phyloP scores from a whole-genome alignment of 2,888 invertebrate genomes.

The Norana najaformis region DNA sequence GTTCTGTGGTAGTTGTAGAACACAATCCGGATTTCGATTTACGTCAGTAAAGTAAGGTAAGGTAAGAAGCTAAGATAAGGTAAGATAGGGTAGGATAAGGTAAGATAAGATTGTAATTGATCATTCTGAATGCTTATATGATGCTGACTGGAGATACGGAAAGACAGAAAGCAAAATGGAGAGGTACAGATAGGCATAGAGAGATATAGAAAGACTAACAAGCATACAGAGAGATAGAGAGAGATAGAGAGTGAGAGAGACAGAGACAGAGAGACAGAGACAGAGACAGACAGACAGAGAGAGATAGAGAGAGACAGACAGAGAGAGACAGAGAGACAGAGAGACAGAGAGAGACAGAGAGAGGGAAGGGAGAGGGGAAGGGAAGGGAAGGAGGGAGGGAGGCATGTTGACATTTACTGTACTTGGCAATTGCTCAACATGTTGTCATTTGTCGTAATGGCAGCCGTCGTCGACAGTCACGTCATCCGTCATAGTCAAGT shows the following conservation, averaged over 20 bases:
- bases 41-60: no score
- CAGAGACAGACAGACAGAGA: background rate
- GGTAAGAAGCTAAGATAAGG: no score
- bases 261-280: background rate
- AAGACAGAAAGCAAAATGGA: no score
- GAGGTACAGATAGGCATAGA: background rate
- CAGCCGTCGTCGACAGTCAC: background rate
- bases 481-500: background rate
- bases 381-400: background rate
- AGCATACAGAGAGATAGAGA: background rate
- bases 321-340: background rate
- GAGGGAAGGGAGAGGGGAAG: background rate
- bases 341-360: background rate
- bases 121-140: no score
- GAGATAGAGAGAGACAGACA: background rate
- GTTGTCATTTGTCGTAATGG: background rate
- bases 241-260: background rate
- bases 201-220: background rate
- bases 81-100: no score
- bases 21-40: no score
- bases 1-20: no score
- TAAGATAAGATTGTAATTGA: no score
- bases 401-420: background rate
- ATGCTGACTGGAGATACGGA: no score
- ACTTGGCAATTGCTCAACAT: background rate